These are phyloP conservation scores for Synergus laeviventris DNA, from an alignment of 2,888 invertebrate genomes.

Conservation along the genomic window DNA sequence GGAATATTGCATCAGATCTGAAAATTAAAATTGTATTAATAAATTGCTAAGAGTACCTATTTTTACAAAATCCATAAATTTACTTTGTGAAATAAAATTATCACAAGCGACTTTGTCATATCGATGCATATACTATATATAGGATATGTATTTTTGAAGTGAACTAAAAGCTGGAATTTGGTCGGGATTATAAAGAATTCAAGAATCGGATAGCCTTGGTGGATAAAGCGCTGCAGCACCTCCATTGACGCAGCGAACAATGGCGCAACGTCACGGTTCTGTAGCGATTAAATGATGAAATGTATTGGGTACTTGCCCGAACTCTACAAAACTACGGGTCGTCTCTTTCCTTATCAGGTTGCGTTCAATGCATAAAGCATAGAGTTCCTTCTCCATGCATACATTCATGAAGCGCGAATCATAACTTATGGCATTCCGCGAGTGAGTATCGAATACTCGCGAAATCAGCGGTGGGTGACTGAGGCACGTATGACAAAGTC, in stretches of 20 bases:
- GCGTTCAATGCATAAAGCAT: constrained; percentile 75
- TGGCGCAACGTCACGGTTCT: constrained; percentile 33
- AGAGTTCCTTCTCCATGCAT: constrained; percentile 74
- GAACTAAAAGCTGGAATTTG: constrained; percentile 31
- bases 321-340: constrained; percentile 47
- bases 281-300: constrained; percentile 57
- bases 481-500: constrained; percentile 69
- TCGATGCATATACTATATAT: background rate
- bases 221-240: constrained; percentile 6
- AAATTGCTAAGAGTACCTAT: too few relatives aligned
- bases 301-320: constrained; percentile 50
- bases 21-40: too few relatives aligned
- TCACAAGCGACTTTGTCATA: background rate
- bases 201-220: constrained; percentile 10
- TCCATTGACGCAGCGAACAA: constrained; percentile 26
- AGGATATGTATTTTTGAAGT: background rate
- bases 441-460: constrained; percentile 60
- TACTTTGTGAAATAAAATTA: constrained; percentile 1
- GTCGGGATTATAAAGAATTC: constrained; percentile 55
- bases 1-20: too few relatives aligned
- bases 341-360: constrained; percentile 68
- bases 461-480: constrained; percentile 67
- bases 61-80: background rate
- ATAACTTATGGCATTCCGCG: constrained; percentile 67
- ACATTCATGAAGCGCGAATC: constrained; percentile 72